A percentile compares a stretch with the other conserved stretches of the same genome.
Conservation (phyloP, 2,888 invertebrate species). For the Stictocephala bisonia region DNA sequence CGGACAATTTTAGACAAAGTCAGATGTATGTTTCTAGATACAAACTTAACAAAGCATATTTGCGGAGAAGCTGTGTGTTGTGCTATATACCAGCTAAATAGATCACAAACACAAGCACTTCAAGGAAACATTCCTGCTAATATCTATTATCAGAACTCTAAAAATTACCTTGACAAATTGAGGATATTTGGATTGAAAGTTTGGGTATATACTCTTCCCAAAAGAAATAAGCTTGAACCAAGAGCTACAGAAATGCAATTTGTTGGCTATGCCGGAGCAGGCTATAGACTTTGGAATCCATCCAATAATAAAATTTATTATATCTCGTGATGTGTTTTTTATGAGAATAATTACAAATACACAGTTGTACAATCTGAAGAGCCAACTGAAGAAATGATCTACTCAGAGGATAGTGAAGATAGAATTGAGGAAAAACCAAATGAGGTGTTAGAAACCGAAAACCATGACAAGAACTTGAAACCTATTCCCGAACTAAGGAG, state of each 20-base stretch:
- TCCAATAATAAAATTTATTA: constrained; percentile 39
- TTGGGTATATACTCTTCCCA: constrained; percentile 45
- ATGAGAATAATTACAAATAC: too few relatives aligned
- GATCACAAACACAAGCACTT: constrained; percentile 43
- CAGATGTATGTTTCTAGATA: too few relatives aligned
- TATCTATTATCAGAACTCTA: constrained; percentile 14
- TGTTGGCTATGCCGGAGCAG: constrained; percentile 47
- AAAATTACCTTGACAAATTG: constrained; percentile 31
- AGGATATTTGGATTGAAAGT: constrained; percentile 47
- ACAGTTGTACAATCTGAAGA: too few relatives aligned
- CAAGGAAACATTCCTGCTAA: constrained; percentile 39
- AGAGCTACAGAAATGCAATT: constrained; percentile 31
- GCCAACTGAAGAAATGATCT: too few relatives aligned
- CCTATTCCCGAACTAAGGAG: too few relatives aligned
- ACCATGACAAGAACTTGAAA: not conserved
- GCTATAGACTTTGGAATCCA: constrained; percentile 46
- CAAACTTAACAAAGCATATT: constrained; percentile 43
- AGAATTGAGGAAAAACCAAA: too few relatives aligned
- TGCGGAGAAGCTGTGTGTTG: constrained; percentile 44
- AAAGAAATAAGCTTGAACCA: constrained; percentile 43
- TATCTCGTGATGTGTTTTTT: too few relatives aligned
- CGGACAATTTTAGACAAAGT: constrained; percentile 49
- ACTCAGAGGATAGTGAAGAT: constrained; percentile 51
- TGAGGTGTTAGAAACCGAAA: too few relatives aligned
- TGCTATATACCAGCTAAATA: constrained; percentile 46